These are phyloP conservation scores for Drosophila kanapiae DNA, from an alignment of 1,140 invertebrate genomes.

Conservation along the genomic window DNA sequence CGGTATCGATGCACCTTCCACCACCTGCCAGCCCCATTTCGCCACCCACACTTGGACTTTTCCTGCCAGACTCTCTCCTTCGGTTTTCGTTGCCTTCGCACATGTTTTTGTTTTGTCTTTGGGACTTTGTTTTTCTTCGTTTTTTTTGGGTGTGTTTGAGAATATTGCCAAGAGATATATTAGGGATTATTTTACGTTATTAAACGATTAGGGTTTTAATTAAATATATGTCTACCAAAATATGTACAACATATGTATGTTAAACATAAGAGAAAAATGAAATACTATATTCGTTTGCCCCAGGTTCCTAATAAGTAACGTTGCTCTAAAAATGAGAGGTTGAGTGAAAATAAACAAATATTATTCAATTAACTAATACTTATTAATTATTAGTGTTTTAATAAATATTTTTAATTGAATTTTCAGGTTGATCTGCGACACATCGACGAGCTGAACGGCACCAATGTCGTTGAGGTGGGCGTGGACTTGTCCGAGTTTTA, in stretches of 20 bases:
- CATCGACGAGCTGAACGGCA: constrained; percentile 93
- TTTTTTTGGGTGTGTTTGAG: background rate
- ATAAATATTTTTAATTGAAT: constrained; percentile 11
- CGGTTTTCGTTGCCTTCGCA: background rate
- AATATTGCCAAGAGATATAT: background rate
- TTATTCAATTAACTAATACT: no score
- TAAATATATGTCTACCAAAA: no score
- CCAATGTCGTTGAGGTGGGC: constrained; percentile 93
- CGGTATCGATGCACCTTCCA: constrained; percentile 24
- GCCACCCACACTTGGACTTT: background rate
- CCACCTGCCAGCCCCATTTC: background rate
- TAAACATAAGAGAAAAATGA: no score
- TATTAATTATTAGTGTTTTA: no score
- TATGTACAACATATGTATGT: no score
- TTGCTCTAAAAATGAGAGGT: no score
- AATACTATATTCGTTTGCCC: no score
- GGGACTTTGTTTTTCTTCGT: background rate
- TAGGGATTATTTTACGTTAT: no score
- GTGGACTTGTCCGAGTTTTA: constrained; percentile 98
- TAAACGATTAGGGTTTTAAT: no score
- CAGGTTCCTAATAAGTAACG: no score
- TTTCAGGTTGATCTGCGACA: constrained; percentile 95
- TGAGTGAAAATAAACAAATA: no score
- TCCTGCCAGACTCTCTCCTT: background rate
- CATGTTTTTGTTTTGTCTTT: background rate